Evolutionary conservation across 2,888 invertebrate species (phyloP), one percentile per base, ranked within the genome.

Genomic region (Druceiella hillmani): DNA sequence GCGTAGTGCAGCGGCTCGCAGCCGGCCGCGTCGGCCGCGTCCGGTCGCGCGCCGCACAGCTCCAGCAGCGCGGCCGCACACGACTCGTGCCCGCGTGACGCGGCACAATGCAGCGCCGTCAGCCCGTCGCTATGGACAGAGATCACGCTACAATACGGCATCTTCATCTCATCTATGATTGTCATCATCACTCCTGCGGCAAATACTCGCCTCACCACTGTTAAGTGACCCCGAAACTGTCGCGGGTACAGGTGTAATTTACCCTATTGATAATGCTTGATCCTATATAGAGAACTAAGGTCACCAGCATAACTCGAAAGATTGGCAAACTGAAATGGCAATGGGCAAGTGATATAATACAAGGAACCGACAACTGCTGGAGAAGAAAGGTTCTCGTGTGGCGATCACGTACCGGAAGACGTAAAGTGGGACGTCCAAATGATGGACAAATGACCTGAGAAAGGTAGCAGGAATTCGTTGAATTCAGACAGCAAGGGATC

Each of bases 1-100:
- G 98, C 91, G 58, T 98, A 99, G 64, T 98, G 98, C 15, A 99
- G 65, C 0, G 98, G 89, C 1, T 97, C 93, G 58, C 95, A 97
- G 1, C 94, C 95, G 58, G 95, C 95, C 31, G 85, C 85, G 62
- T 98, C 97, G 12, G 84, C 81, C 9, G 88, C 79, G 61, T 97
- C 93, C 0, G 92, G 86, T 14, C 86, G 81, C 2, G 92, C 89
- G 0, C 90, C 90, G 56, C 92, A 92, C 4, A 93, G 67, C 7
- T 87, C 87, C 1, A 94, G 78, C 38, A 98, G 62, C 0, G 88
- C 85, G 55, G 94, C 93, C 34, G 94, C 75, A 52, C 93, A 93
- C 55, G 91, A 87, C 0, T 87, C 86, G 59, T 97, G 95, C 1
- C 98, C 98, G 37, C 97, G 78, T 2, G 94, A 95, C 1, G 98